phyloP scores from a whole-genome alignment of 2,797 vertebrate genomes.

The Acipenser oxyrinchus region DNA sequence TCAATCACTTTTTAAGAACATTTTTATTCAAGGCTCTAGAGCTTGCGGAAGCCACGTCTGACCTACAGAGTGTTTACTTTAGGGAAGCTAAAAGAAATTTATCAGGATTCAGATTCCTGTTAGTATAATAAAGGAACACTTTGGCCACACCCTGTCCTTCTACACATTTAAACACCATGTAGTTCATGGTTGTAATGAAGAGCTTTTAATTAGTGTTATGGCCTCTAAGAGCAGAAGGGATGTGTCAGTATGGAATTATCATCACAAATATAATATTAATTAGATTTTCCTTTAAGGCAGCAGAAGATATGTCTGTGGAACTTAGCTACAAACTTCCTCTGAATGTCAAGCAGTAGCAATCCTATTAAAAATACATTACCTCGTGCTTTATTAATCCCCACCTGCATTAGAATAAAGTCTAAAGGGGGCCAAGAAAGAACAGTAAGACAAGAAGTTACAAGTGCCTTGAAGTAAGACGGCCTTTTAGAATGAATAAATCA shows the following conservation, averaged over 20 bases:
- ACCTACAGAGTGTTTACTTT: background rate
- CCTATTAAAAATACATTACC: constrained; percentile 2
- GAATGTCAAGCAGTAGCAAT: background rate
- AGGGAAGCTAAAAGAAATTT: background rate
- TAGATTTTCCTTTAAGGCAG: constrained; percentile 3
- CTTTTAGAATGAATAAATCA: too few species aligned
- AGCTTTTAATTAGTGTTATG: background rate
- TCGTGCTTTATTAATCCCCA: background rate
- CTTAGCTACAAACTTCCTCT: background rate
- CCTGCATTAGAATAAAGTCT: constrained; percentile 1
- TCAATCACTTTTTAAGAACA: background rate
- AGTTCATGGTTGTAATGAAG: background rate
- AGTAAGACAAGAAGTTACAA: background rate
- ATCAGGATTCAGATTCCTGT: too few species aligned
- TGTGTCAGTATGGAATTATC: constrained; percentile 1
- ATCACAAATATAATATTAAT: constrained; percentile 4
- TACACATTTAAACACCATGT: background rate
- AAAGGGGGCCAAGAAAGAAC: background rate
- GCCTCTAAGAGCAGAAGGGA: background rate
- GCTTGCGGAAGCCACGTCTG: background rate
- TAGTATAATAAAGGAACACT: background rate
- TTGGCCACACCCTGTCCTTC: background rate
- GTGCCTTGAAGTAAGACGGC: too few species aligned
- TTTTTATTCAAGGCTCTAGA: background rate
- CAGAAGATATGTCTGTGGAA: background rate